Evolutionary conservation across 2,113 vertebrate genomes (phyloP).

Genomic region (Hippolais icterina): DNA sequence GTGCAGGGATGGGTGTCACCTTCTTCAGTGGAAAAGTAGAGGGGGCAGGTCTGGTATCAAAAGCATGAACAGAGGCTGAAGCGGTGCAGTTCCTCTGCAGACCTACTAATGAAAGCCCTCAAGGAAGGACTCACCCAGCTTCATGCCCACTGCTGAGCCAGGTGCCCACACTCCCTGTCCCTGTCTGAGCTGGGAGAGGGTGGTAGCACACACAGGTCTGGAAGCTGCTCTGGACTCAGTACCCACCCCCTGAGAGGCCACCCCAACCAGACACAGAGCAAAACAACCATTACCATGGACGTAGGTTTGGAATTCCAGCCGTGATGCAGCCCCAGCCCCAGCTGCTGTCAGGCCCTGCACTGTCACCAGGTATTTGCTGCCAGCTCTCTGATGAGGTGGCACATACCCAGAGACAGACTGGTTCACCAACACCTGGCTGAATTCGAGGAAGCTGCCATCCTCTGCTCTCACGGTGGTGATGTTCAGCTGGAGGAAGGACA

Average conservation of each 20-base stretch:
- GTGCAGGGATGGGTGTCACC: not conserved
- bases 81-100: fast-evolving
- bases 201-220: not conserved
- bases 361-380: slow-evolving; percentile 1
- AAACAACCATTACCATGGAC: not conserved
- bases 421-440: not conserved
- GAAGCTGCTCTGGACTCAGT: not conserved
- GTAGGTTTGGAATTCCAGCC: not conserved
- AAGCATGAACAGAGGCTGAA: not conserved
- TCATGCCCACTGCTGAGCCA: fast-evolving
- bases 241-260: not conserved
- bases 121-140: not conserved
- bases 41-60: not conserved
- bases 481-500: slow-evolving; percentile 28
- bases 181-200: too few relatives aligned
- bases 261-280: not conserved
- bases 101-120: not conserved
- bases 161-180: not conserved
- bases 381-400: not conserved
- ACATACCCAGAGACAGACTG: not conserved
- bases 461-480: not conserved
- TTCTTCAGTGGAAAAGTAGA: not conserved
- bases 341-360: not conserved
- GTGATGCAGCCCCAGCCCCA: not conserved
- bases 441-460: not conserved